Evolutionary conservation across 2,113 vertebrate species (phyloP).

Genomic region (Henicopernis longicauda): DNA sequence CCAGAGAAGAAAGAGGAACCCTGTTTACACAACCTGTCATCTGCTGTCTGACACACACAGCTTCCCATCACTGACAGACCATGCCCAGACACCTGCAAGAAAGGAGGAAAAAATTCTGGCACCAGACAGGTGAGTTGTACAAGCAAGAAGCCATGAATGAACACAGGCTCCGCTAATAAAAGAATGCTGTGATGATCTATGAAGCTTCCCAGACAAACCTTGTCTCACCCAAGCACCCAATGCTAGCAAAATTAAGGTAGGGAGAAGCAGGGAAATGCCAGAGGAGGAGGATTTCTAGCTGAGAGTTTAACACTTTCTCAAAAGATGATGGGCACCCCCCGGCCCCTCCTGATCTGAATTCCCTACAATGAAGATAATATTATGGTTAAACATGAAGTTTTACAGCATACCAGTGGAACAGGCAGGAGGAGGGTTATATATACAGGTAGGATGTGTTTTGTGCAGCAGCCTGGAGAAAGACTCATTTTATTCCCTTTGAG

Average conservation of each 20-base stretch:
- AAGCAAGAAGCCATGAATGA: not conserved
- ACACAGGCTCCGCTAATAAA: not conserved
- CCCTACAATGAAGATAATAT: not conserved
- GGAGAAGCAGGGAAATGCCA: not conserved
- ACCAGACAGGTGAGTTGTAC: not conserved
- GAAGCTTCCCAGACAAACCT: not conserved
- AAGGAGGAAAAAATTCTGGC: not conserved
- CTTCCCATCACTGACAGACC: not conserved
- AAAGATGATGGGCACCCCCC: not conserved
- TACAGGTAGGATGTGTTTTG: not conserved
- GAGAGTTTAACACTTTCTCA: not conserved
- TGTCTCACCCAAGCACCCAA: not conserved
- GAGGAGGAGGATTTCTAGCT: not conserved
- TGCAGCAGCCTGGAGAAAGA: not conserved
- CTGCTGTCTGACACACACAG: not conserved
- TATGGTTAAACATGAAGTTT: not conserved
- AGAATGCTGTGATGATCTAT: not conserved
- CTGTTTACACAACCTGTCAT: not conserved
- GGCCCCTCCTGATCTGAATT: not conserved
- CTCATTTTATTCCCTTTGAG: not conserved
- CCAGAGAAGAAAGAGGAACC: not conserved
- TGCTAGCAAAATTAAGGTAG: not conserved
- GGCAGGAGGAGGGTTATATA: not conserved
- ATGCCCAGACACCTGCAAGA: not conserved
- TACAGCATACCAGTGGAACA: not conserved